Conservation (phyloP, 2,888 invertebrate genomes). For the Dolomedes plantarius region DNA sequence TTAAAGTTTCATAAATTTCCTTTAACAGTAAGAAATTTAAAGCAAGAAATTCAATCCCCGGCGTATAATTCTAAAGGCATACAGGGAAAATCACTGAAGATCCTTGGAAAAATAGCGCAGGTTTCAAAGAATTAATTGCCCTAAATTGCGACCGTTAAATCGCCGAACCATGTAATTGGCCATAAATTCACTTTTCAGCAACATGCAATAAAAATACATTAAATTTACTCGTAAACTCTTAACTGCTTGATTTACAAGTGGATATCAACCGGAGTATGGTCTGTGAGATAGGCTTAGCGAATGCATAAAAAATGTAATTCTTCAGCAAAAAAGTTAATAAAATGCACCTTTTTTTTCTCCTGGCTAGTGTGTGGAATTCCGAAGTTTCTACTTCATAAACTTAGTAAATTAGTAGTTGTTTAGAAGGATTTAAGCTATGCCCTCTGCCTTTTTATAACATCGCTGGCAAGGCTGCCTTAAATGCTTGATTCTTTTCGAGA, state of each 20-base stretch:
- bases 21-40: too few species aligned
- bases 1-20: too few species aligned
- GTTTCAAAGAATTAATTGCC: slow-evolving; percentile 64
- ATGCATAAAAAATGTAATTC: neutral
- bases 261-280: too few species aligned
- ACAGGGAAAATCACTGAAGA: too few species aligned
- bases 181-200: slow-evolving; percentile 64
- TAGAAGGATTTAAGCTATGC: neutral
- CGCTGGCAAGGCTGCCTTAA: too few species aligned
- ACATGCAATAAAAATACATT: slow-evolving; percentile 55
- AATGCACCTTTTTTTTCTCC: slow-evolving; percentile 31
- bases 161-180: slow-evolving; percentile 58
- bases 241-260: too few species aligned
- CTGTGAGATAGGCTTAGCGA: neutral
- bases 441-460: too few species aligned
- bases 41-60: too few species aligned
- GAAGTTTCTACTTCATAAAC: slow-evolving; percentile 43
- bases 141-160: slow-evolving; percentile 46
- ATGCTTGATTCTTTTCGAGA: too few species aligned
- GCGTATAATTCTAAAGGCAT: too few species aligned
- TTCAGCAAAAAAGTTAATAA: slow-evolving; percentile 12
- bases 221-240: slow-evolving; percentile 54
- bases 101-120: neutral
- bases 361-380: neutral
- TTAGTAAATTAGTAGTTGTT: slow-evolving; percentile 39